Evolutionary conservation across 2,797 vertebrate species (phyloP).

Genomic region (Amblyraja radiata): DNA sequence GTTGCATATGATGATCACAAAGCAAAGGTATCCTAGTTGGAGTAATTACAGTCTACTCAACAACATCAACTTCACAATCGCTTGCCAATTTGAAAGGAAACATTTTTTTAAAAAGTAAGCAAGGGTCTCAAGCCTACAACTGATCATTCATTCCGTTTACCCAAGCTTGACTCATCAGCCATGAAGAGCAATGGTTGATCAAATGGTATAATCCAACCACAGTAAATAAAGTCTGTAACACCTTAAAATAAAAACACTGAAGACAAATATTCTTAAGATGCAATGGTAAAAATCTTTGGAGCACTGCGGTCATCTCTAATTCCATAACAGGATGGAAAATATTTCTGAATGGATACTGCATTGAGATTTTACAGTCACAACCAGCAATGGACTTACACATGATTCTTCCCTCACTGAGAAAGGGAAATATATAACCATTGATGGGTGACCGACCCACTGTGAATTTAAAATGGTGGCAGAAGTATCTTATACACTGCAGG

Average conservation of each 20-base stretch:
- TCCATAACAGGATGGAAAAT: background rate
- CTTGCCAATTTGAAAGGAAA: background rate
- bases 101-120: background rate
- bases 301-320: background rate
- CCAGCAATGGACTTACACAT: background rate
- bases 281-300: background rate
- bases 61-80: background rate
- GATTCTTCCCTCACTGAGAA: slow-evolving; percentile 20
- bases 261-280: background rate
- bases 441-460: background rate
- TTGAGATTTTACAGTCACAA: slow-evolving; percentile 6
- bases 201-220: background rate
- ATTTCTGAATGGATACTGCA: background rate
- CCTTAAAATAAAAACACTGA: background rate
- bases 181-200: background rate
- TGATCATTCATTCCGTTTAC: background rate
- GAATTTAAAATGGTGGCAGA: background rate
- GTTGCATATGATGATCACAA: background rate
- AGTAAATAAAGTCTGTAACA: background rate
- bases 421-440: slow-evolving; percentile 5
- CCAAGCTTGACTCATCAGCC: background rate
- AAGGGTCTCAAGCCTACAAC: background rate
- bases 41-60: background rate
- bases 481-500: background rate
- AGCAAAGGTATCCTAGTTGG: background rate